Evolutionary conservation across 2,888 invertebrate species (phyloP), one percentile per base, ranked within the genome.

Genomic region (Protonemura montana): DNA sequence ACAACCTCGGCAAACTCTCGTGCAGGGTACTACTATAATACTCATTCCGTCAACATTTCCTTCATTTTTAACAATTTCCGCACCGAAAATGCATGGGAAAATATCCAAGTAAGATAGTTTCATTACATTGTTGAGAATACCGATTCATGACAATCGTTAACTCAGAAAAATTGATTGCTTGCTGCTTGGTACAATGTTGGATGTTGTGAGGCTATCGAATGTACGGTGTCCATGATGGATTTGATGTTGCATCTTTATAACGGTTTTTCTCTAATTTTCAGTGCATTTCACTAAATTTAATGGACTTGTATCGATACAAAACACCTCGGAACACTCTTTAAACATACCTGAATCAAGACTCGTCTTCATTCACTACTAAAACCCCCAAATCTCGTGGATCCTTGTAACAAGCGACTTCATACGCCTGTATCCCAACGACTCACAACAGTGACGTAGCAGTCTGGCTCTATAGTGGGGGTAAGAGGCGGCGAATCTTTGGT

Each of bases 191-290:
- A 59, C 16, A 21, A 59, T 16, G 21, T 3, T 3, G 6, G 2
- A 10, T 21, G 59, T 2, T 29, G 7, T 41, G 85, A 85, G 87
- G 87, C 85, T 86, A 85, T 13, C 30, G 59, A 86, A 76, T 85
- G 83, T 87, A 87, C 86, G 87, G 86, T 86, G 86, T 21, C 80
- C 86, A 87, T 86, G 80, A 87, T 87, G 87, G 87, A 87, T 86
- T 85, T 85, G 81, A 30, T 26, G 28, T n/a, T 21, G 80, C 42
- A 10, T 16, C 59, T 59, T 59, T 59, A 59, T 21, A 59, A 59
- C 59, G 3, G 16, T 59, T 59, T 21, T 59, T 10, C 59, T 10
- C 59, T 21, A 1, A 21, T 59, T 59, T 59, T 13, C 6, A 21
- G 16, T 21, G 21, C 13, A 59, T 59, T 59, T 21, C 7, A 59